Percentiles rank a stretch among this genome's conserved stretches.
phyloP scores from a whole-genome alignment of 2,113 vertebrate genomes.

The Dicerorhinus sumatrensis region DNA sequence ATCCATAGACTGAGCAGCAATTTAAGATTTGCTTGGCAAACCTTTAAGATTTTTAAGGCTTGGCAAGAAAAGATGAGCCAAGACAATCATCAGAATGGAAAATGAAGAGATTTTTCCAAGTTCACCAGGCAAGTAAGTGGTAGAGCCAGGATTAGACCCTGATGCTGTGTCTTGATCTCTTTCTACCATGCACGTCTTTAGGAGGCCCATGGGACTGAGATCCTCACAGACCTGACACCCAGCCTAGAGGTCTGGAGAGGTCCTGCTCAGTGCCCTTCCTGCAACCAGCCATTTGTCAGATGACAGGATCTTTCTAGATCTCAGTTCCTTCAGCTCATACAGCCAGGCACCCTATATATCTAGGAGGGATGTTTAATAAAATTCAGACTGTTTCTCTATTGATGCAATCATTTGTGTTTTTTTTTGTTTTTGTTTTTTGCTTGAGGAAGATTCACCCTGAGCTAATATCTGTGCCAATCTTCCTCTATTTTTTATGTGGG shows the following conservation, averaged over 20 bases:
- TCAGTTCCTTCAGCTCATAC: not conserved
- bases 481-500: too few relatives aligned
- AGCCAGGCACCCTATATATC: not conserved
- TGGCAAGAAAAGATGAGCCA: conserved; percentile 32
- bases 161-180: not conserved
- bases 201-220: not conserved
- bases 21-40: not conserved
- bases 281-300: not conserved
- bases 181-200: not conserved
- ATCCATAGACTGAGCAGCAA: not conserved
- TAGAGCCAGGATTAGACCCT: not conserved
- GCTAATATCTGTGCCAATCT: too few relatives aligned
- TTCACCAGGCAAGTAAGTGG: not conserved
- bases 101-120: not conserved
- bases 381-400: not conserved
- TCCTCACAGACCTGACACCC: not conserved
- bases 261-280: conserved; percentile 28
- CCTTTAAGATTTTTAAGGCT: too few relatives aligned
- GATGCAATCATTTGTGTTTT: not conserved
- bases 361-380: not conserved
- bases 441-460: too few relatives aligned
- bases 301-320: conserved; percentile 25
- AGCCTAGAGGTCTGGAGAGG: not conserved
- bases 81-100: not conserved
- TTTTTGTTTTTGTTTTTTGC: not conserved